Evolutionary conservation across 2,888 invertebrate species (phyloP), one percentile per base, ranked within the genome.

Genomic region (Morpho helenor): DNA sequence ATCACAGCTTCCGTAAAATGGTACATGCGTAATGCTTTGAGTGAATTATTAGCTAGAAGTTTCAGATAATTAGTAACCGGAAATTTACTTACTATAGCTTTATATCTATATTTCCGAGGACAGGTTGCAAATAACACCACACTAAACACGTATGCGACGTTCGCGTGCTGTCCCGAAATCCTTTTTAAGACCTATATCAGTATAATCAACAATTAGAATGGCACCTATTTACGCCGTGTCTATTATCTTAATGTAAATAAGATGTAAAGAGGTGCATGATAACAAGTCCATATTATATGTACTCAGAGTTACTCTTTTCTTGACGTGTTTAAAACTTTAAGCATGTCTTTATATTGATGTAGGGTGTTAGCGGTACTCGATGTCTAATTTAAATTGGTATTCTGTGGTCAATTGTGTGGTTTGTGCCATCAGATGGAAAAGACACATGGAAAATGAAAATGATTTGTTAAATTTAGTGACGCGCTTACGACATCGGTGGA

Each of bases 171-270:
- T 31, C 5, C 31, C 31, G 31, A 31, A 31, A 31, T 31, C 31
- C 31, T 31, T 31, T 31, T 31, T 31, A 31, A 31, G 31, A 31
- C 31, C 31, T 31, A 31, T 31, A 31, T 31, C 31, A 5, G 31
- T 31, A 31, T 31, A 31, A 31, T 31, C 31, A 31, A 31, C 31
- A 1, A 31, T 31, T 31, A 5, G 31, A 2, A 31, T 5, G 31
- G 31, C 47, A 48, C 40, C 59, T 72, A 69, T 75, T 75, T 72
- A 63, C 66, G 56, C 59, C 65, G 65, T 61, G 61, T 49, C 59
- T 56, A 59, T 70, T 53, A 72, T 74, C 73, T 70, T 49, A 65
- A 62, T 47, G 66, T 66, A 75, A 75, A 74, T 71, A 73, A 56
- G 56, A 60, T 59, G 61, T 60, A 59, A 63, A 64, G 52, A 55